Conservation (phyloP, 2,797 vertebrate genomes). For the Molothrus ater region DNA sequence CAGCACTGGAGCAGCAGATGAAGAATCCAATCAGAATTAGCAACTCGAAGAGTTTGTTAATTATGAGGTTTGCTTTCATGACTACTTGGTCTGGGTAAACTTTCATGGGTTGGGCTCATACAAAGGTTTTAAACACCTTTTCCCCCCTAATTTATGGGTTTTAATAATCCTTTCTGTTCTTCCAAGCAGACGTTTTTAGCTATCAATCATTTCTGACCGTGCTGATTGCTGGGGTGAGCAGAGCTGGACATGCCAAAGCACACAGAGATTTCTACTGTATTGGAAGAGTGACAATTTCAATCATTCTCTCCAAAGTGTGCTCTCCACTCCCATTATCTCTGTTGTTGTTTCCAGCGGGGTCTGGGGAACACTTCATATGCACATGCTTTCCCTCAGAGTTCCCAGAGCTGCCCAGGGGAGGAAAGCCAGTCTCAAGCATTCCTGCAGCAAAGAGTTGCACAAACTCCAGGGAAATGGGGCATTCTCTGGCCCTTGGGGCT, state of each 20-base stretch:
- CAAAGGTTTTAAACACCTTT: not conserved
- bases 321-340: not conserved
- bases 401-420: not conserved
- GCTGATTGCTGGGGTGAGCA: not conserved
- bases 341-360: not conserved
- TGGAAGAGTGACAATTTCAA: not conserved
- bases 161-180: not conserved
- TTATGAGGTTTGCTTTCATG: not conserved
- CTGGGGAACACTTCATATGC: not conserved
- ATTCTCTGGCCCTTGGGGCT: not conserved
- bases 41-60: rapidly evolving
- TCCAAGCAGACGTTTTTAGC: not conserved
- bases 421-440: not conserved
- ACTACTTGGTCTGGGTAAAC: not conserved
- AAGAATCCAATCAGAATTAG: not conserved
- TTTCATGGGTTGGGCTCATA: not conserved
- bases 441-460: not conserved
- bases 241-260: not conserved
- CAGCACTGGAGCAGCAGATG: not conserved
- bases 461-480: not conserved
- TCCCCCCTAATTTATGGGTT: rapidly evolving
- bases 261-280: not conserved
- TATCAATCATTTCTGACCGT: not conserved
- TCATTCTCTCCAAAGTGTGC: not conserved
- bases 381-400: not conserved